These are phyloP conservation scores for Ciona savignyi DNA, from an alignment of 23 tunicate genomes.

Conservation along the genomic window DNA sequence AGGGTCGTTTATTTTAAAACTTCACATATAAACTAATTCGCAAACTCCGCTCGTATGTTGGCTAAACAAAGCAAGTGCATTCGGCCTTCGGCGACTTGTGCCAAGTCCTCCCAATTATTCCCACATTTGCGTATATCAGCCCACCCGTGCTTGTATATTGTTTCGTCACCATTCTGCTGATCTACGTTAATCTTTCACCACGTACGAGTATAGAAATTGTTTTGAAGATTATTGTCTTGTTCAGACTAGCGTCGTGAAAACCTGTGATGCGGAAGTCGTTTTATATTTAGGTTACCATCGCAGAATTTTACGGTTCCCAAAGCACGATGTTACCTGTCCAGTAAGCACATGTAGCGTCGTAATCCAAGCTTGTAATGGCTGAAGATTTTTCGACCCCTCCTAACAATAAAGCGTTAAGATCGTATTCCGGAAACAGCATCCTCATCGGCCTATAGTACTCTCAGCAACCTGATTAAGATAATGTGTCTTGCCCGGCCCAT, in stretches of 20 bases:
- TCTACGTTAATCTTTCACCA: no score
- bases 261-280: background rate
- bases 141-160: no score
- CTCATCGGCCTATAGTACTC: no score
- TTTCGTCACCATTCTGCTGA: no score
- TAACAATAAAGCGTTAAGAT: background rate
- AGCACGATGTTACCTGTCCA: background rate
- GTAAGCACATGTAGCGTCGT: background rate
- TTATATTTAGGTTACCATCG: background rate
- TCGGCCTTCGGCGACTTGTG: no score
- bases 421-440: background rate
- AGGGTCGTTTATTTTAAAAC: background rate
- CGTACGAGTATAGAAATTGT: background rate
- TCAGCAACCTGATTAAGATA: background rate
- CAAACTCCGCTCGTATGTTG: no score
- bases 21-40: no score
- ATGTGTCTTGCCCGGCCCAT: background rate
- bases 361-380: background rate
- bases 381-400: background rate
- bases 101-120: no score
- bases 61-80: no score
- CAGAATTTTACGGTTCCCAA: background rate
- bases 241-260: background rate
- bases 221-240: background rate
- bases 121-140: no score